Percentiles rank a stretch among this genome's conserved stretches.
phyloP scores from a whole-genome alignment of 2,113 vertebrate genomes.

The Erpornis zantholeuca region DNA sequence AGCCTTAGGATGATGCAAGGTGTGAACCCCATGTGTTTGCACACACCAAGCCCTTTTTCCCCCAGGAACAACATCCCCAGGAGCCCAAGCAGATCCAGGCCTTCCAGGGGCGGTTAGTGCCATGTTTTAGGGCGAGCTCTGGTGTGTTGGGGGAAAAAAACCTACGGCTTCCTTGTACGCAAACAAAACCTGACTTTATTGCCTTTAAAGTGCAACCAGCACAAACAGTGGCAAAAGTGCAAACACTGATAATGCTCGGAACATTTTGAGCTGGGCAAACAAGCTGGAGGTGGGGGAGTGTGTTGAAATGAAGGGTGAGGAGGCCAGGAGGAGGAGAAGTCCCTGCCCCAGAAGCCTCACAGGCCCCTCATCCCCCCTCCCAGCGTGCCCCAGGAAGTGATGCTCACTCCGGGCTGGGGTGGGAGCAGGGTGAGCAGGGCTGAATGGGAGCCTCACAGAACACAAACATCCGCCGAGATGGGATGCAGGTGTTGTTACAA shows the following conservation, averaged over 20 bases:
- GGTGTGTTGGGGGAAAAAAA: neutral
- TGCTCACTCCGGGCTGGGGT: neutral
- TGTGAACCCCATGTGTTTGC: rapidly evolving
- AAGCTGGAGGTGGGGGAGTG: neutral
- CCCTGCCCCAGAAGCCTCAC: neutral
- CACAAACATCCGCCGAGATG: neutral
- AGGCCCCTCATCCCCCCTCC: no score
- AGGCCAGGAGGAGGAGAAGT: neutral
- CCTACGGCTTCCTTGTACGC: neutral
- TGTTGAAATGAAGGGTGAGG: slow-evolving; percentile 39
- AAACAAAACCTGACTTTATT: slow-evolving; percentile 48
- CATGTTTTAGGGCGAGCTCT: neutral
- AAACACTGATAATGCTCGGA: slow-evolving; percentile 43
- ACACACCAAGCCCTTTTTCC: neutral
- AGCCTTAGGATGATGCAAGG: neutral
- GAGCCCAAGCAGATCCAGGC: neutral
- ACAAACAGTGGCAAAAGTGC: slow-evolving; percentile 62
- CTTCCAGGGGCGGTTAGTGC: neutral
- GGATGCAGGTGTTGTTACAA: neutral
- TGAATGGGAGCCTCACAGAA: neutral
- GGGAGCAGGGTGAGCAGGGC: neutral
- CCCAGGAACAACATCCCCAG: neutral
- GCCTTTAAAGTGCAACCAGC: slow-evolving; percentile 38
- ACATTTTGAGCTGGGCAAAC: slow-evolving; percentile 52
- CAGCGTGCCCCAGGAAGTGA: neutral